Evolutionary conservation across 2,113 vertebrate species (phyloP), one percentile per base, ranked within the genome.

Genomic region (Callorhinus ursinus): DNA sequence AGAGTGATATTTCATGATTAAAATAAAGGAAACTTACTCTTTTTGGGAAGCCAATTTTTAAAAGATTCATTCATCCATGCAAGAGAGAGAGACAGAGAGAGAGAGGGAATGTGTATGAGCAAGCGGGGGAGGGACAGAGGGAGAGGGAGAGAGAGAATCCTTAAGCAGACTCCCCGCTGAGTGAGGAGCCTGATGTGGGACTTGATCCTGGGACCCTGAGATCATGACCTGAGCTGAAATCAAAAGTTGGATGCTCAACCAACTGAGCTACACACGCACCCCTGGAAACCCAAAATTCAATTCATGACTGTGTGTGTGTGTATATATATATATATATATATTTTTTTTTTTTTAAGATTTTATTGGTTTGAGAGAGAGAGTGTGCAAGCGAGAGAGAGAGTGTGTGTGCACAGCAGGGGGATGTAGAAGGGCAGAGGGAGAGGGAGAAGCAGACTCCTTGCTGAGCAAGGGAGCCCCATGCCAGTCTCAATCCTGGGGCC

Each of bases 11-110:
- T 86, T 74, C 42, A 77, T 93, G 26, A 36, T 65, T 88, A 90
- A 93, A 94, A 46, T 8, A n/a, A 76, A 55, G 22, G 21, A 85
- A 93, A 96, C 18, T 24, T 57, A 42, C 71, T 92, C 28, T 95
- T 92, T 90, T 61, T 36, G 28, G 61, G 61, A 24, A 61, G 4
- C 24, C 22, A 26, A 26, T 61, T 92, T 69, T 14, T 63, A 31
- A 65, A 31, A 10, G 13, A 14, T 67, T 22, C 10, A 12, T 39
- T 74, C 12, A 42, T 42, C 61, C 26, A 31, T 63, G 53, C 12
- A 53, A 53, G 53, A 24, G 57, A 18, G 53, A 55, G 63, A 15
- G 31, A 67, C 14, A 67, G 31, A 67, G 31, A n/a, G 65, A 36
- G 36, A 67, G 57, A 22, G 57, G 57, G 8, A 59, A 57, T 7